Conservation (phyloP, 2,797 vertebrate genomes). For the Myiotriccus ornatus region DNA sequence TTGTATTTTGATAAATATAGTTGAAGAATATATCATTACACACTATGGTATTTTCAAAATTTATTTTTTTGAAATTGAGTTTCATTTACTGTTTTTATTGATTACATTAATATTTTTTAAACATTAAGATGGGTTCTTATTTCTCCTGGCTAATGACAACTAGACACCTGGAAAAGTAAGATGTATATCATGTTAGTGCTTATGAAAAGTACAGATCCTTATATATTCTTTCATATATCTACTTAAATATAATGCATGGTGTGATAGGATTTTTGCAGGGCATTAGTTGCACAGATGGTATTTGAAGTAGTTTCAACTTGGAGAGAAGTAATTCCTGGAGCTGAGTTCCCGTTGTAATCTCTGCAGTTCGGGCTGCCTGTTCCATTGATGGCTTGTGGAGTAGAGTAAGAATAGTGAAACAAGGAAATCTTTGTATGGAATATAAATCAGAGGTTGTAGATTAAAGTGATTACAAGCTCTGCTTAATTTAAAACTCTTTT, state of each 20-base stretch:
- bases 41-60: neutral
- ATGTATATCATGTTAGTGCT: neutral
- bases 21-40: neutral
- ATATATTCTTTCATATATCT: neutral
- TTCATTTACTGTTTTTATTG: neutral
- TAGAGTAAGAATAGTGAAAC: neutral
- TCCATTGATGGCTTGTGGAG: neutral
- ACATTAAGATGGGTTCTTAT: neutral
- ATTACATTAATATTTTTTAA: neutral
- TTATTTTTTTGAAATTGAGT: neutral
- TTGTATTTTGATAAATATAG: neutral
- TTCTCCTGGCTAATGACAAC: neutral
- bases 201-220: neutral
- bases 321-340: neutral
- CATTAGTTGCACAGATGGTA: neutral
- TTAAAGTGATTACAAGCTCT: neutral
- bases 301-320: neutral
- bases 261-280: neutral
- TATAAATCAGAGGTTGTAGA: neutral
- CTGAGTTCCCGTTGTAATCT: neutral
- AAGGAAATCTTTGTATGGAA: neutral
- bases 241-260: neutral
- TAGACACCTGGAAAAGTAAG: neutral
- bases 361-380: neutral
- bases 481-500: neutral